phyloP scores from a whole-genome alignment of 2,888 invertebrate species.

The Pristionchus arcanus region DNA sequence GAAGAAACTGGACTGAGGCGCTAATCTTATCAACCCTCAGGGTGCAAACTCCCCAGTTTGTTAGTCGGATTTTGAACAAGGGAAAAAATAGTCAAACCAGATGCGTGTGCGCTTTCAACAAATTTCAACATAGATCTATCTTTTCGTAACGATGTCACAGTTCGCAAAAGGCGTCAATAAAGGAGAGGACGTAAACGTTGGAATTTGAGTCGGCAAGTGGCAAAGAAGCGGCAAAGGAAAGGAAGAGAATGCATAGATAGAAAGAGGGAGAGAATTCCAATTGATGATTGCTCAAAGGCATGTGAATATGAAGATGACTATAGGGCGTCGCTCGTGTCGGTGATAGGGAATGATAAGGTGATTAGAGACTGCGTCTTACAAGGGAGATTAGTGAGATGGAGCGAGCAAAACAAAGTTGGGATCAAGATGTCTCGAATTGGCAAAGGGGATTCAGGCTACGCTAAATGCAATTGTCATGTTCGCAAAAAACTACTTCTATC shows the following conservation, averaged over 20 bases:
- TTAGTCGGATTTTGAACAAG: neutral
- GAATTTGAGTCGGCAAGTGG: constrained; percentile 16
- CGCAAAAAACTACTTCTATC: neutral
- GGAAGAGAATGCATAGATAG: constrained; percentile 35
- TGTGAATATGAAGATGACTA: neutral
- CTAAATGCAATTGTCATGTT: neutral
- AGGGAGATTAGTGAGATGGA: constrained; percentile 13
- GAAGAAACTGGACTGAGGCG: constrained; percentile 11
- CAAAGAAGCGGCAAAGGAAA: constrained; percentile 20
- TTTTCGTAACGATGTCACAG: neutral
- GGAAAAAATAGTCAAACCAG: neutral
- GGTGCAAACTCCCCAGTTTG: constrained; percentile 25
- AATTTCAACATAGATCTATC: neutral
- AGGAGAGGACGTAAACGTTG: neutral
- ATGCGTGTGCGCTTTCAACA: neutral
- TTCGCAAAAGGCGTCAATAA: constrained; percentile 31
- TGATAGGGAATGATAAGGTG: constrained; percentile 47
- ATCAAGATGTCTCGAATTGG: neutral
- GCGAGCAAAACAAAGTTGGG: constrained; percentile 52
- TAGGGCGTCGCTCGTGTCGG: neutral
- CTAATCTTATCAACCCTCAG: constrained; percentile 26
- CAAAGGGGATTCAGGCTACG: neutral
- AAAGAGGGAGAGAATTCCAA: neutral
- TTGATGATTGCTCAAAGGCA: constrained; percentile 15
- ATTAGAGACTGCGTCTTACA: constrained; percentile 18